Base-by-base conservation (phyloP, 2,888 invertebrate species). In the Dicycla oo region DNA sequence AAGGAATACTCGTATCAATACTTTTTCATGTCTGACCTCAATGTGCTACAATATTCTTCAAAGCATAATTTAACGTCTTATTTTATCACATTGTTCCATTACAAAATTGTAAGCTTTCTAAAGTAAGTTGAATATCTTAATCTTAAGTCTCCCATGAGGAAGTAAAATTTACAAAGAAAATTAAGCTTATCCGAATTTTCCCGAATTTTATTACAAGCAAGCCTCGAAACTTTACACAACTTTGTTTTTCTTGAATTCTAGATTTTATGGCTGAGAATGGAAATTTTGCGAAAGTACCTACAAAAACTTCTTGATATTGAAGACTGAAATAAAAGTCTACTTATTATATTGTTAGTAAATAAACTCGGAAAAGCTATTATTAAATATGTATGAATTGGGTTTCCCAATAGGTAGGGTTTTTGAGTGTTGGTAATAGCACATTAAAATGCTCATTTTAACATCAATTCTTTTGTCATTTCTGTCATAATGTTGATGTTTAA, bases 241-340 rank as follows among this genome's bases (percentile, higher is more conserved):
- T 85, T 84, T 83, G 78, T 81, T 84, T 84, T 75, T 68, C 57
- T 73, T 70, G 79, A 83, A 80, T 85, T 84, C 80, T 85, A 85
- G 82, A 84, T 85, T 85, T 82, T 82, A 85, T 78, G 64, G 63
- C 54, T 54, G 34, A 60, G 54, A 78, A 79, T 80, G 67, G 73
- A 62, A 82, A 80, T 79, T 79, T 74, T 78, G 62, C 47, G 51
- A 63, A 56, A 72, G 71, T 53, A 63, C n/a, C n/a, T n/a, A n/a
- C 68, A 64, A 70, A 81, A 80, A 78, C 49, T 81, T 70, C 15
- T 72, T 75, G 57, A 60, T 75, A 79, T 81, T 81, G 70, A 75
- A 70, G 58, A 80, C 70, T 72, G 49, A 49, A 75, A 81, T 77
- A 80, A 81, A 72, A 70, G 54, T 63, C 47, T 73, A 47, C 64